A percentile compares a stretch with the other conserved stretches of the same genome.
Evolutionary conservation across 1,140 invertebrate genomes (phyloP).

Genomic region (Matsumurasca onukii): DNA sequence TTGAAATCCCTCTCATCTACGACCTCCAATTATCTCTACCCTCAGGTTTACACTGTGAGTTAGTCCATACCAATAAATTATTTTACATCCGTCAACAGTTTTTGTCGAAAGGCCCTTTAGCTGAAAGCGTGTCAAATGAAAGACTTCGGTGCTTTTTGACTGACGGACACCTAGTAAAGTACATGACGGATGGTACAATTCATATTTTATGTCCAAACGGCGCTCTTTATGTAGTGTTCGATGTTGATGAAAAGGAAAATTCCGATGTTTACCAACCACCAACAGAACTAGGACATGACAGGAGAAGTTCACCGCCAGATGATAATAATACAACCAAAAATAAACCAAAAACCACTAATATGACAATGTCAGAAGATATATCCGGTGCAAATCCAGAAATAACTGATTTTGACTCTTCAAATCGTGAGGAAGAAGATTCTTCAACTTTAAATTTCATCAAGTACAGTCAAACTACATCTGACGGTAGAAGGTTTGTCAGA

Average conservation of each 20-base stretch:
- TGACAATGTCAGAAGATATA: too few relatives aligned
- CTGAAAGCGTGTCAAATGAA: background rate
- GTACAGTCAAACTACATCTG: background rate
- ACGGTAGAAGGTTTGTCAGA: background rate
- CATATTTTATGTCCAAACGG: background rate
- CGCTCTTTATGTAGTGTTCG: background rate
- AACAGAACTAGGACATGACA: too few relatives aligned
- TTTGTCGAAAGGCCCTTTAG: background rate
- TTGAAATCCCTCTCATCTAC: background rate
- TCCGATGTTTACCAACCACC: background rate
- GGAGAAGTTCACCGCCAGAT: too few relatives aligned
- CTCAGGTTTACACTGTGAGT: background rate
- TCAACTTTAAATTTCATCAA: conserved; percentile 5
- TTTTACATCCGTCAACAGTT: background rate
- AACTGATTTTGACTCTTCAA: too few relatives aligned
- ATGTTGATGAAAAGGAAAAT: background rate
- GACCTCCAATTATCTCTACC: background rate
- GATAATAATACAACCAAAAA: too few relatives aligned
- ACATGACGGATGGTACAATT: background rate
- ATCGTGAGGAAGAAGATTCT: too few relatives aligned
- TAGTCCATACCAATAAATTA: background rate
- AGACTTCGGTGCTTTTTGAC: background rate
- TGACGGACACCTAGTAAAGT: background rate
- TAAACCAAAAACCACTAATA: too few relatives aligned
- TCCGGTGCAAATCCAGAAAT: too few relatives aligned